A percentile compares a stretch with the other conserved stretches of the same genome.
Conservation (phyloP, 2,797 vertebrate genomes). For the Helarctos malayanus region DNA sequence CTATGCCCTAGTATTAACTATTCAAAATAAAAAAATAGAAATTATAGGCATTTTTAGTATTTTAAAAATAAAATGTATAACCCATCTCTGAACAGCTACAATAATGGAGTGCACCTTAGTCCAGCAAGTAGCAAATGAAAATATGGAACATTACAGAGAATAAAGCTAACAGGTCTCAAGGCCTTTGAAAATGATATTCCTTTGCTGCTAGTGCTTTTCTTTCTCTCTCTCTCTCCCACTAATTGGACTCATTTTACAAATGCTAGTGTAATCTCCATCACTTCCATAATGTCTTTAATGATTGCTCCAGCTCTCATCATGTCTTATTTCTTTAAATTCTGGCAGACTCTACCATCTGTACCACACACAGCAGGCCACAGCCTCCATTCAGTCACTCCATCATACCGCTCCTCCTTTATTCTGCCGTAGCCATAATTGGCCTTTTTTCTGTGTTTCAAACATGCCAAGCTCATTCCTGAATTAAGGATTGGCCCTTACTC, state of each 20-base stretch:
- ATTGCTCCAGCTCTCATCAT: background rate
- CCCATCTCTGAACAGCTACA: background rate
- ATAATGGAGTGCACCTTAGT: background rate
- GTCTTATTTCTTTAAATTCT: background rate
- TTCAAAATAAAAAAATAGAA: slow-evolving; percentile 35
- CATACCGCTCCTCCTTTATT: too few species aligned
- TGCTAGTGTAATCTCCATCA: background rate
- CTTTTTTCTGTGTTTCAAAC: background rate
- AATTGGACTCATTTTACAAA: background rate
- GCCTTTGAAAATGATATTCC: background rate
- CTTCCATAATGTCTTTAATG: background rate
- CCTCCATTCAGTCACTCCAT: background rate
- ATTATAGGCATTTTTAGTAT: background rate
- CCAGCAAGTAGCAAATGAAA: background rate
- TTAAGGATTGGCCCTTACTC: background rate
- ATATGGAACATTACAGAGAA: background rate
- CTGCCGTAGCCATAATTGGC: background rate
- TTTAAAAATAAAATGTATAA: background rate
- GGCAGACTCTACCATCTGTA: background rate
- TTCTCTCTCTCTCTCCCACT: background rate
- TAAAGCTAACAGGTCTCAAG: background rate
- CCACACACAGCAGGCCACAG: too few species aligned
- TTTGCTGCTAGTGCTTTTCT: background rate
- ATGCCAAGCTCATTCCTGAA: background rate
- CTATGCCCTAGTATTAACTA: background rate